phyloP scores from a whole-genome alignment of 1,140 invertebrate genomes.

The Solen grandis region DNA sequence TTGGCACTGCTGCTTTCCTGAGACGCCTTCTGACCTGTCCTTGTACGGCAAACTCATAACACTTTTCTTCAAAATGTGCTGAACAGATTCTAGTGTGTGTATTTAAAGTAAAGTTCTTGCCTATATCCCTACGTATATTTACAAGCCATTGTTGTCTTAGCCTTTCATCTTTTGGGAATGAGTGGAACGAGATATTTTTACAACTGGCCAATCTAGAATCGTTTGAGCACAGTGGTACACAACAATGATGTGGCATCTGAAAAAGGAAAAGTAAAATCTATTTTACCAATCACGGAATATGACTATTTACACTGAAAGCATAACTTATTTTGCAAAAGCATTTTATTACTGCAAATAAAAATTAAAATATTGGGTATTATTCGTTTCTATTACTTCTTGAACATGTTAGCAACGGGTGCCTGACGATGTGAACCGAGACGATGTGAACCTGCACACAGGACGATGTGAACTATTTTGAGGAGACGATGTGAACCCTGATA shows the following conservation, averaged over 20 bases:
- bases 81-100: constrained; percentile 4
- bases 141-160: neutral
- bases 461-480: no score
- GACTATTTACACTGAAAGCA: neutral
- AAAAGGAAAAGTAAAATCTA: neutral
- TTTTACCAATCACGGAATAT: no score
- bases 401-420: no score
- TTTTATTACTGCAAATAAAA: no score
- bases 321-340: neutral
- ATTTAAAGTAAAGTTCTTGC: neutral
- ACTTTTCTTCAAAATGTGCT: neutral
- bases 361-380: no score
- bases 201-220: no score
- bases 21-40: neutral
- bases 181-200: neutral
- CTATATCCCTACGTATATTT: neutral
- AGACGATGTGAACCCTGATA: no score
- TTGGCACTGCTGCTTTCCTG: constrained; percentile 1
- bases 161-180: neutral
- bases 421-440: no score
- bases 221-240: neutral
- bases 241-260: constrained; percentile 18
- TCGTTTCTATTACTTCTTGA: no score
- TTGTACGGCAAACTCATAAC: neutral
- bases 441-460: no score